Evolutionary conservation across 2,888 invertebrate species (phyloP).

Genomic region (Dinocampus coccinellae): DNA sequence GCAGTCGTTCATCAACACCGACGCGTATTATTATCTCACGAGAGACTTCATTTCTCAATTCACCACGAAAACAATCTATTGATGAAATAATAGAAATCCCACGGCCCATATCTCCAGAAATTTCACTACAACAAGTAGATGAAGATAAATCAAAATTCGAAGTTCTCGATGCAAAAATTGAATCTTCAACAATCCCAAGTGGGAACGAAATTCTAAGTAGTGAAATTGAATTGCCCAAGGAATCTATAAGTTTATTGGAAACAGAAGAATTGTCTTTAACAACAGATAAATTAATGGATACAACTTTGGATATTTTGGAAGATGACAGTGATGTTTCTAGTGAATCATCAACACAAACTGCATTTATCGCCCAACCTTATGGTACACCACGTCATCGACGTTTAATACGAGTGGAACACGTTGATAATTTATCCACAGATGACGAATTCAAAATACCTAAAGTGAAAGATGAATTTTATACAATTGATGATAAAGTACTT

Average conservation of each 20-base stretch:
- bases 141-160: background rate
- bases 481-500: background rate
- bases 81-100: background rate
- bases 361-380: conserved; percentile 59
- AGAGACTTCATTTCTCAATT: conserved; percentile 35
- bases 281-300: background rate
- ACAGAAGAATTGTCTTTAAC: background rate
- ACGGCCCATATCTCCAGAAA: background rate
- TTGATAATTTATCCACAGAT: conserved; percentile 4
- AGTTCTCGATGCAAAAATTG: background rate
- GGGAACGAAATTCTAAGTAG: conserved; percentile 15
- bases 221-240: background rate
- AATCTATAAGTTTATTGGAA: background rate
- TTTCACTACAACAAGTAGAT: no score
- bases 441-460: background rate
- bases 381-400: conserved; percentile 57
- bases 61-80: conserved; percentile 13
- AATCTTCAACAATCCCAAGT: background rate
- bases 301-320: conserved; percentile 41
- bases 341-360: conserved; percentile 63
- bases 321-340: conserved; percentile 61
- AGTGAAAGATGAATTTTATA: background rate
- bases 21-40: conserved; percentile 17
- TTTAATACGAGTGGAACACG: conserved; percentile 28
- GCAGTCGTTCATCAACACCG: conserved; percentile 14